Evolutionary conservation across 2,113 vertebrate genomes (phyloP).

Genomic region (Columbina picui): DNA sequence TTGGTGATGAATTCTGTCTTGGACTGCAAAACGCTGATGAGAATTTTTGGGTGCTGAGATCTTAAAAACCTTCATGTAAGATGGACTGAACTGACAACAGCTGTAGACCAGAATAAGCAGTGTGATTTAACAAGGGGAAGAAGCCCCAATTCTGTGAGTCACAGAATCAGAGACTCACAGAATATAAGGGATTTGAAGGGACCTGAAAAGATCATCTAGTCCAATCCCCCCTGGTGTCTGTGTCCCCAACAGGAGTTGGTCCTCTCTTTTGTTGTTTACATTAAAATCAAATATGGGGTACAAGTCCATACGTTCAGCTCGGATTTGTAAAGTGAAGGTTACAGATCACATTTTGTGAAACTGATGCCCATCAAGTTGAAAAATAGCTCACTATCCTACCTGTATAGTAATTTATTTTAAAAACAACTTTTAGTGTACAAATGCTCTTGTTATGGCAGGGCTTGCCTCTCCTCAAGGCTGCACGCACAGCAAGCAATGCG

Average conservation of each 20-base stretch:
- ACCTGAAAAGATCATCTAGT: too few relatives aligned
- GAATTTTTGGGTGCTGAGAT: neutral
- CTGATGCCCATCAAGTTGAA: constrained; percentile 18
- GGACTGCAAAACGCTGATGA: neutral
- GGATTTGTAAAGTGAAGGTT: constrained; percentile 46
- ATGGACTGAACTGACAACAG: neutral
- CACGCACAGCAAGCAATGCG: neutral
- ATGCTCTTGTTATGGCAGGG: constrained; percentile 17
- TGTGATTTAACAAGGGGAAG: neutral
- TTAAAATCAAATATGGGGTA: constrained; percentile 27
- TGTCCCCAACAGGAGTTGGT: neutral
- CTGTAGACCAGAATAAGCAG: neutral
- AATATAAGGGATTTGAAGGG: too few relatives aligned
- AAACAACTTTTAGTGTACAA: constrained; percentile 39
- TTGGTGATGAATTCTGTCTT: neutral
- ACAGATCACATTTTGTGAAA: constrained; percentile 14
- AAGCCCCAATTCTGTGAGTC: neutral
- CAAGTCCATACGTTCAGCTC: constrained; percentile 29
- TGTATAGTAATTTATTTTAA: constrained; percentile 74
- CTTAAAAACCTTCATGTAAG: neutral
- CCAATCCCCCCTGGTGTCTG: neutral
- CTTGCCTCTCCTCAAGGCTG: neutral
- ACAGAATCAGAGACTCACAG: too few relatives aligned
- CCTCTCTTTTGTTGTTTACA: constrained; percentile 21
- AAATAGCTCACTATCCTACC: constrained; percentile 37